Evolutionary conservation across 1,140 invertebrate genomes (phyloP).

Genomic region (Paraescarpia echinospica): DNA sequence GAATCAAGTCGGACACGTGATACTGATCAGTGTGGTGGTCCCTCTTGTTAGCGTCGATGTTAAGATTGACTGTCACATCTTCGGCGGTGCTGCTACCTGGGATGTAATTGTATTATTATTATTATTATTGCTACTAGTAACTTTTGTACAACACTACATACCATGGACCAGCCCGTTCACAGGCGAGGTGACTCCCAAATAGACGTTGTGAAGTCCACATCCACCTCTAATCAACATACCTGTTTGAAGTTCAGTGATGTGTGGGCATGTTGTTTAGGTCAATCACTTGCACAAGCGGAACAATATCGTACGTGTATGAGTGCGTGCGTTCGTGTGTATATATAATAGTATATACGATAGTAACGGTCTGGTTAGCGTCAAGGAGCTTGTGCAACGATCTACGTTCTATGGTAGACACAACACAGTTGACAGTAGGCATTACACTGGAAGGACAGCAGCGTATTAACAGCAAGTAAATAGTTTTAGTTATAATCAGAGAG

Average conservation of each 20-base stretch:
- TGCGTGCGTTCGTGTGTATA: too few relatives aligned
- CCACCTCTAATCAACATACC: too few relatives aligned
- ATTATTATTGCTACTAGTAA: background rate
- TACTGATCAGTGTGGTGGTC: conserved; percentile 77
- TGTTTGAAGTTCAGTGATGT: too few relatives aligned
- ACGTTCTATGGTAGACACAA: background rate
- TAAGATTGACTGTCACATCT: background rate
- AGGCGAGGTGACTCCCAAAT: too few relatives aligned
- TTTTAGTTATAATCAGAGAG: too few relatives aligned
- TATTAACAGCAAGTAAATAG: background rate
- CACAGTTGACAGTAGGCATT: background rate
- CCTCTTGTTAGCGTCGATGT: conserved; percentile 67
- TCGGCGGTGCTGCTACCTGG: background rate
- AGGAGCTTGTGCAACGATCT: background rate
- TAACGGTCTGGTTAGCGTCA: too few relatives aligned
- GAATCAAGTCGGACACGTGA: conserved; percentile 76
- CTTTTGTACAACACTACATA: background rate
- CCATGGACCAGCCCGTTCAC: too few relatives aligned
- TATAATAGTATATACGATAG: too few relatives aligned
- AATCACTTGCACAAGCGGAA: too few relatives aligned
- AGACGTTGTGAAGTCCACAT: too few relatives aligned
- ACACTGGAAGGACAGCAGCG: background rate
- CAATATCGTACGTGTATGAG: too few relatives aligned
- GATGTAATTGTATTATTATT: background rate
- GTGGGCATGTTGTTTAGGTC: too few relatives aligned